A percentile compares a stretch with the other conserved stretches of the same genome.
phyloP scores from a whole-genome alignment of 1,140 invertebrate species.

The Nixonia krombeini region DNA sequence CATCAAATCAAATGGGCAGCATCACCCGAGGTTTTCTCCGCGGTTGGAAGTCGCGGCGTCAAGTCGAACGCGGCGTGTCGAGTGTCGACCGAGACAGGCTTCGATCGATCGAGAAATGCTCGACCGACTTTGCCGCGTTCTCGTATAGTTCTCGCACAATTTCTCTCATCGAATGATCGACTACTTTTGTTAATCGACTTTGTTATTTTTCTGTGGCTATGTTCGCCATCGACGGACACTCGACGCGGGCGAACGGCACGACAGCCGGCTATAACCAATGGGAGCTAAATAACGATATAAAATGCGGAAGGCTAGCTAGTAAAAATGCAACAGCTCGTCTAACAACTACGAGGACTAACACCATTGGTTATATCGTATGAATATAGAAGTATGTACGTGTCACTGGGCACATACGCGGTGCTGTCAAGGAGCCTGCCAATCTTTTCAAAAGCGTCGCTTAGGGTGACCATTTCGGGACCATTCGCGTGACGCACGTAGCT shows the following conservation, averaged over 20 bases:
- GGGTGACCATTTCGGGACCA: no score
- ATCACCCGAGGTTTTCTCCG: slow-evolving; percentile 57
- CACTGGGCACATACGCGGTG: slow-evolving; percentile 57
- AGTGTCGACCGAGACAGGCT: slow-evolving; percentile 20
- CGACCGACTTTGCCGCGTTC: no score
- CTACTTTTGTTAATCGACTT: not conserved
- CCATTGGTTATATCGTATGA: slow-evolving; percentile 59
- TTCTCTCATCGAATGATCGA: no score
- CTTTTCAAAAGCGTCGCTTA: slow-evolving; percentile 28
- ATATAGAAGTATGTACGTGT: slow-evolving; percentile 59
- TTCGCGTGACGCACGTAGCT: no score
- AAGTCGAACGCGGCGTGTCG: slow-evolving; percentile 25
- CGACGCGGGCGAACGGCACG: slow-evolving; percentile 25
- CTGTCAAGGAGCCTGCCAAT: slow-evolving; percentile 12
- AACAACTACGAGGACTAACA: slow-evolving; percentile 68
- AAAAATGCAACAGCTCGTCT: slow-evolving; percentile 70
- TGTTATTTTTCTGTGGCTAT: no score
- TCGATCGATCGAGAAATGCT: no score
- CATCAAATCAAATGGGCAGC: slow-evolving; percentile 69
- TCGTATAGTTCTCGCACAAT: no score
- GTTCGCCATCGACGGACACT: no score
- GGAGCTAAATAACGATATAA: slow-evolving; percentile 64
- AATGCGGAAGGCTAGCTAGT: slow-evolving; percentile 69
- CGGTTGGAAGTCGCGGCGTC: slow-evolving; percentile 47
- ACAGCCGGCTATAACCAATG: slow-evolving; percentile 61